Base-by-base conservation (phyloP, 2,113 vertebrate genomes). In the Mustela lutreola region DNA sequence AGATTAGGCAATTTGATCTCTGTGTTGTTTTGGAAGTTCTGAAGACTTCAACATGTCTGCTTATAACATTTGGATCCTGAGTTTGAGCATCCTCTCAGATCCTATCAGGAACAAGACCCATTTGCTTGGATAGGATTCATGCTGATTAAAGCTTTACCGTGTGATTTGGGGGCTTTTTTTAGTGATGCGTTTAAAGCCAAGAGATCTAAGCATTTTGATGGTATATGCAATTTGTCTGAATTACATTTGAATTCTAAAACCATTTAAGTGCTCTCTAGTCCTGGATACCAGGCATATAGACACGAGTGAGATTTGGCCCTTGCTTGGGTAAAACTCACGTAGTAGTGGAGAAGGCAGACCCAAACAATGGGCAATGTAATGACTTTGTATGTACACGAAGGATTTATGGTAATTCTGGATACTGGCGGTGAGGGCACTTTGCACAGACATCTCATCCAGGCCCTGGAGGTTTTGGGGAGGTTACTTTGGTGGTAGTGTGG, bases 51-150 rank as follows among this genome's bases (percentile, higher is more conserved):
- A 0, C 42, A 31, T 92, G 31, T 76, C 48, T 95, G 31, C 42
- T 58, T 96, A 73, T 94, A 76, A 79, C 80, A 26, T 90, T 79
- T 96, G 70, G 39, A 6, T 95, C 86, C n/a, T 82, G 11, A 96
- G 24, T 79, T 82, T 82, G 58, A 63, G 71, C 91, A 65, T 81
- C 56, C 22, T 95, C 96, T 95, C n/a, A 71, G 93, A 28, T 82
- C 31, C 50, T 73, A 4, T 94, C 91, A 78, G 31, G 48, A 96
- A 60, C 4, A 71, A 71, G 71, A 76, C 39, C 67, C 24, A 39
- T 91, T 91, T 93, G 82, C 56, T 78, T 86, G 12, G 36, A 39
- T 78, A 97, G 78, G 83, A 76, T 93, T 94, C 11, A 75, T 2
- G 4, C 93, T 86, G 53, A 62, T 90, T 92, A 84, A 93, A 65